A percentile compares a stretch with the other conserved stretches of the same genome.
Evolutionary conservation across 1,140 invertebrate genomes (phyloP).

Genomic region (Conopomorpha cramerella): DNA sequence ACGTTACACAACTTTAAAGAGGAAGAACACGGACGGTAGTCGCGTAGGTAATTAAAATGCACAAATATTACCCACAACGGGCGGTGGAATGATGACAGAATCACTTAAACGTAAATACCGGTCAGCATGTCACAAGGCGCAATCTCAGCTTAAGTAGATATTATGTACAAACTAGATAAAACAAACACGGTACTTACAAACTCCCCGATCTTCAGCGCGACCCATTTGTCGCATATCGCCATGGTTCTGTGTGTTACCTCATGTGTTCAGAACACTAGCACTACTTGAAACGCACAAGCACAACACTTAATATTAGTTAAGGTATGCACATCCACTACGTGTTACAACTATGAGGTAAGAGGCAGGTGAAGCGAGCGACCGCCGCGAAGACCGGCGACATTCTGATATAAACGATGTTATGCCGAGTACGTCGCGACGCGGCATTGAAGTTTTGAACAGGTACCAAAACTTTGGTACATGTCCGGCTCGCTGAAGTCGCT

Average conservation of each 20-base stretch:
- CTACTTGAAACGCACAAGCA: not conserved
- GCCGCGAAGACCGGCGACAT: conserved; percentile 25
- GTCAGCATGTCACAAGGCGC: too few species aligned
- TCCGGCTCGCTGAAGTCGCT: not conserved
- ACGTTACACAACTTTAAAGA: too few species aligned
- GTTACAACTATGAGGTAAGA: too few species aligned
- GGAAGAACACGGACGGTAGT: too few species aligned
- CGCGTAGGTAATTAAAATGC: too few species aligned
- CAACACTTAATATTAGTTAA: not conserved
- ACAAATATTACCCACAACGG: too few species aligned
- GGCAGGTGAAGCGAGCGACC: conserved; percentile 19
- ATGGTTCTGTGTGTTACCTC: conserved; percentile 14
- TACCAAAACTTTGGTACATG: conserved; percentile 12
- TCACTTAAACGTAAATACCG: too few species aligned
- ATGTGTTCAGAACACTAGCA: conserved; percentile 4
- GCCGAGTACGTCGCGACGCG: conserved; percentile 6
- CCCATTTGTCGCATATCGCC: conserved; percentile 59
- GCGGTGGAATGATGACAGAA: too few species aligned
- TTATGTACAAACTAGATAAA: too few species aligned
- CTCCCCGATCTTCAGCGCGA: conserved; percentile 56
- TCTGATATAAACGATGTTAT: conserved; percentile 24
- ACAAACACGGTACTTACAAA: conserved; percentile 36
- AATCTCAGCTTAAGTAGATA: too few species aligned
- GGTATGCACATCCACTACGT: too few species aligned
- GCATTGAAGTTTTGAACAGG: conserved; percentile 16